Evolutionary conservation across 2,113 vertebrate genomes (phyloP), one percentile per base, ranked within the genome.

Genomic region (Oreotrochilus melanogaster): DNA sequence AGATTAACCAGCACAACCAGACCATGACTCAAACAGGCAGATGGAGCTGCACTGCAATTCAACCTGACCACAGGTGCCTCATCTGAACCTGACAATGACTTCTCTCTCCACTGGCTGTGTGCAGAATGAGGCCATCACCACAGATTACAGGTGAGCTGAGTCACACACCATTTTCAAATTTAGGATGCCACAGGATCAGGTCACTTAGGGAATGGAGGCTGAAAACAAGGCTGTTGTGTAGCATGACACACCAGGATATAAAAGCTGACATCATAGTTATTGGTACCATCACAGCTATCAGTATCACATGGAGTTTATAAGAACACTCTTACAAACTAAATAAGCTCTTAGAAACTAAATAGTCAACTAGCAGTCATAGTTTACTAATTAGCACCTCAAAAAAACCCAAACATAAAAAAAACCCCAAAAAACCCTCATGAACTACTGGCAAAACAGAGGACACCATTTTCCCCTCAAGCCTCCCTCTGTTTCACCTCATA

Each of bases 1-100:
- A 10, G 0, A 73, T 21, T 70, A 96, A 95, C 92, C 94, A 94
- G 95, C 83, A 93, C 51, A 90, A 94, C 96, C 86, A 90, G 95
- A 39, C n/a, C 51, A 18, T 96, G 96, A 97, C 75, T 95, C 95
- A 96, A 54, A 60, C 11, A 35, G 82, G 71, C 81, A 89, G 31
- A 43, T 23, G 83, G 1, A 94, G 78, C 78, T 91, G 45, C 66
- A 76, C 42, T 86, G 78, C 82, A 50, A 9, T 30, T 83, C 54
- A 90, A 83, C 23, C 37, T 2, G 14, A 62, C 79, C 78, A 74
- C 58, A 18, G 33, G 18, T 60, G 31, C 82, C 79, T 47, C 42
- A 62, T 92, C 78, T 73, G 75, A 94, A 47, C 71, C 60, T 67
- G 86, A 11, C 47, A 62, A 90, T 92, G 80, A 73, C 78, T 90